Evolutionary conservation across 2,888 invertebrate species (phyloP).

Genomic region (Camptogramma bilineatum): DNA sequence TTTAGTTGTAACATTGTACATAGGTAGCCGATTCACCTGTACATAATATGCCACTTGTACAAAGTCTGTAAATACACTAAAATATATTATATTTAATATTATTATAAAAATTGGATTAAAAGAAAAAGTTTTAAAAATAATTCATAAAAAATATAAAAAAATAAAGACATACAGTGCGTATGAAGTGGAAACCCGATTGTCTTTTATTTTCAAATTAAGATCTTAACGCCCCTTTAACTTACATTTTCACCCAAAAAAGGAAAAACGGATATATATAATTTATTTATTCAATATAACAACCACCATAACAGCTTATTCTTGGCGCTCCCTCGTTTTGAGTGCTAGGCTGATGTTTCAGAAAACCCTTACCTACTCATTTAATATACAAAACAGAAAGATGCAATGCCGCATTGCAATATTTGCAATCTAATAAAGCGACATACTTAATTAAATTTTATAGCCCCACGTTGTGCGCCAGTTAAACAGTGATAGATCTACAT

Average conservation of each 20-base stretch:
- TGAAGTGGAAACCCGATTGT: slow-evolving; percentile 78
- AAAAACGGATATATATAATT: too few species aligned
- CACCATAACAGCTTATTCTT: too few species aligned
- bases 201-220: slow-evolving; percentile 63
- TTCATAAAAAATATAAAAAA: slow-evolving; percentile 74
- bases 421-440: neutral
- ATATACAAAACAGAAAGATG: too few species aligned
- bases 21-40: slow-evolving; percentile 54
- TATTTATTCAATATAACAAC: too few species aligned
- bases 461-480: slow-evolving; percentile 22
- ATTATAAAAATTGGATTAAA: slow-evolving; percentile 80
- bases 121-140: slow-evolving; percentile 79
- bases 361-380: too few species aligned
- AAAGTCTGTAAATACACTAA: slow-evolving; percentile 79
- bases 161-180: slow-evolving; percentile 83
- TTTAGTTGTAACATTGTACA: slow-evolving; percentile 44
- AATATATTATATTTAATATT: slow-evolving; percentile 79
- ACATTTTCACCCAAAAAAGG: too few species aligned
- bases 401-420: too few species aligned
- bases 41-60: slow-evolving; percentile 71
- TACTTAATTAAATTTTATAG: neutral
- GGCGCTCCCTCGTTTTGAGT: too few species aligned
- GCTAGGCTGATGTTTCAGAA: too few species aligned
- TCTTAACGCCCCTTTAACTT: too few species aligned
- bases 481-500: slow-evolving; percentile 4